Evolutionary conservation across 1,140 invertebrate species (phyloP), one percentile per base, ranked within the genome.

Genomic region (Eumeta japonica): DNA sequence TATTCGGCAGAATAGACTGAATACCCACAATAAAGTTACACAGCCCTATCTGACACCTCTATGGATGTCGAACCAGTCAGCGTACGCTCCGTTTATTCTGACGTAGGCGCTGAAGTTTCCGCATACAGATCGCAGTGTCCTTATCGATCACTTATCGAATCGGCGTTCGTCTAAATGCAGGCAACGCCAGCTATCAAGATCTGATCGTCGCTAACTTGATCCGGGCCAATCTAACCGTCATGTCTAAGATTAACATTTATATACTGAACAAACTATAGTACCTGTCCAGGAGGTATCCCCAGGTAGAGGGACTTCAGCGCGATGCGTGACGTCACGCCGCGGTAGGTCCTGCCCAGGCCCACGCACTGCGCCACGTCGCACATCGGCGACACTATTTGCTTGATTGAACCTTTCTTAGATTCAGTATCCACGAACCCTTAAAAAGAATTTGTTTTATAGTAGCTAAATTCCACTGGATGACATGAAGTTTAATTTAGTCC

Each of bases 341-440:
- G 60, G 57, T 76, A 80, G 29, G 58, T 59, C 43, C 76, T 78
- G 37, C 67, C 46, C 12, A 81, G 51, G 3, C 57, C 61, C 40
- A 76, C 50, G 20, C 66, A 71, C 31, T 67, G 62, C 24, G 76
- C 46, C 12, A 63, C 54, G 31, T 79, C 79, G 3, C 39, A 19
- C 7, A 28, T 37, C 0, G 35, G 20, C 7, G 33, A 19, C 10
- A 38, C 19, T 3, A 38, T 17, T 4, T 53, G 45, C 19, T 44
- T 50, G 3, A 53, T 16, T 1, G 54, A 55, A 3, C 42, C 41
- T 13, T 43, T 46, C 40, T 58, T 58, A 12, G 43, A 51, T 10
- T 62, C 58, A 0, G 53, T 52, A 17, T 59, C 55, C 5, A 62
- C 45, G 40, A 48, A 66, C 3, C 65, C 62, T 70, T 37, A 2